Evolutionary conservation across 2,797 vertebrate species (phyloP).

Genomic region (Sylvia borin): DNA sequence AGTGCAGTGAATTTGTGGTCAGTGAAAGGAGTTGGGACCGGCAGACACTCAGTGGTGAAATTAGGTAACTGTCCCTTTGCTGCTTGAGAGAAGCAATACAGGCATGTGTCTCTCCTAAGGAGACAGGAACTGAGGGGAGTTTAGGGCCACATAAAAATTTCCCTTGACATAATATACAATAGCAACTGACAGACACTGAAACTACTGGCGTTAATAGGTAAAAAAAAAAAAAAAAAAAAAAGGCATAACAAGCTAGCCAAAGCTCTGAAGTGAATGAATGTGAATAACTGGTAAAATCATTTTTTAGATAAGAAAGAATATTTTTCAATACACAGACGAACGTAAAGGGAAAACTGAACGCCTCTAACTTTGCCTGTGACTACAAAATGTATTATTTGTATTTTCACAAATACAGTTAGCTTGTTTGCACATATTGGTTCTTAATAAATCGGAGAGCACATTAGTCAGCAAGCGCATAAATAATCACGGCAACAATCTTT

Average conservation of each 20-base stretch:
- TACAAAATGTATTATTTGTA: not conserved
- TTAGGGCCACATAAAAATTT: not conserved
- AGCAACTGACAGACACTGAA: not conserved
- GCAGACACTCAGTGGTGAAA: not conserved
- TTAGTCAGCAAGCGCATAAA: slow-evolving; percentile 36
- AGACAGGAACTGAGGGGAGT: not conserved
- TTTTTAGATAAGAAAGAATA: not conserved
- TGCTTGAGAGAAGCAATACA: not conserved
- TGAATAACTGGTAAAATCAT: not conserved
- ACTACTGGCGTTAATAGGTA: not conserved
- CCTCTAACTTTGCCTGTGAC: not conserved
- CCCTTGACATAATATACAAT: not conserved
- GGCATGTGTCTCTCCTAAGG: not conserved
- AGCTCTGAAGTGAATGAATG: not conserved
- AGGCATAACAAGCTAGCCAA: not conserved
- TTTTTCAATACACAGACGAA: not conserved
- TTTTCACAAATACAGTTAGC: slow-evolving; percentile 5
- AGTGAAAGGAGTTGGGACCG: not conserved
- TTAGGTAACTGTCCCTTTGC: not conserved
- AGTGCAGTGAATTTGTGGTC: not conserved
- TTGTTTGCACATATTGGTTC: slow-evolving; percentile 39
- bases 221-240: not conserved
- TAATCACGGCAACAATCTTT: slow-evolving; percentile 42
- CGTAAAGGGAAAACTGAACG: not conserved
- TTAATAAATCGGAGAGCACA: slow-evolving; percentile 41